These are phyloP conservation scores for Styela plicata DNA, from an alignment of 23 tunicate species.

Conservation along the genomic window DNA sequence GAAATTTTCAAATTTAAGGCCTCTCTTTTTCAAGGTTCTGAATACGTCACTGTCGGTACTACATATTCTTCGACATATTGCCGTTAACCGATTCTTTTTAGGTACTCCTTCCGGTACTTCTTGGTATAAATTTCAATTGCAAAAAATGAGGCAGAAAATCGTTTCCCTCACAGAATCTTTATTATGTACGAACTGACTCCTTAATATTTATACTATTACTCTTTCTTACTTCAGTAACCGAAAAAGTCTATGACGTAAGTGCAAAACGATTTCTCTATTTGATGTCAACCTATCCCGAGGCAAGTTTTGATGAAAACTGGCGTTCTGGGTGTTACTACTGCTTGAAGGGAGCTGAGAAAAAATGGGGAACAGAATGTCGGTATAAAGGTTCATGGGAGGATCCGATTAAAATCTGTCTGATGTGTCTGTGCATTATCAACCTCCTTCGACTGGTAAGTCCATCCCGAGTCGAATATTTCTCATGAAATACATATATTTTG, in stretches of 20 bases:
- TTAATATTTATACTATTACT: too few species aligned
- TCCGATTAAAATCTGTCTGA: slow-evolving; percentile 34
- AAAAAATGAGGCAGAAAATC: too few species aligned
- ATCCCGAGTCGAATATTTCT: background rate
- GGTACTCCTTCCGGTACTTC: too few species aligned
- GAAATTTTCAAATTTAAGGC: too few species aligned
- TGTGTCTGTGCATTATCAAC: slow-evolving; percentile 43
- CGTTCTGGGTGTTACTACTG: slow-evolving; percentile 52
- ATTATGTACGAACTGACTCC: too few species aligned
- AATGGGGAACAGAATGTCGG: slow-evolving; percentile 67
- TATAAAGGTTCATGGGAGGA: slow-evolving; percentile 55
- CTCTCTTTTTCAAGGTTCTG: too few species aligned
- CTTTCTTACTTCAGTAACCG: slow-evolving; percentile 32
- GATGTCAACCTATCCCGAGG: slow-evolving; percentile 56
- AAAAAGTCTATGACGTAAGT: slow-evolving; percentile 30
- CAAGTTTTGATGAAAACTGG: slow-evolving; percentile 59
- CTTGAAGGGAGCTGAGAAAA: slow-evolving; percentile 41
- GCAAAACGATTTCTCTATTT: slow-evolving; percentile 52
- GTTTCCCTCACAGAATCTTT: too few species aligned
- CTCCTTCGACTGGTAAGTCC: slow-evolving; percentile 59
- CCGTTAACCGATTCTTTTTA: too few species aligned
- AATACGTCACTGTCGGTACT: too few species aligned
- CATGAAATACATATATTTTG: background rate
- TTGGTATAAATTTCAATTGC: too few species aligned
- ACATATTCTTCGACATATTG: too few species aligned